phyloP scores from a whole-genome alignment of 2,888 invertebrate genomes.

The Epinotia bilunana region DNA sequence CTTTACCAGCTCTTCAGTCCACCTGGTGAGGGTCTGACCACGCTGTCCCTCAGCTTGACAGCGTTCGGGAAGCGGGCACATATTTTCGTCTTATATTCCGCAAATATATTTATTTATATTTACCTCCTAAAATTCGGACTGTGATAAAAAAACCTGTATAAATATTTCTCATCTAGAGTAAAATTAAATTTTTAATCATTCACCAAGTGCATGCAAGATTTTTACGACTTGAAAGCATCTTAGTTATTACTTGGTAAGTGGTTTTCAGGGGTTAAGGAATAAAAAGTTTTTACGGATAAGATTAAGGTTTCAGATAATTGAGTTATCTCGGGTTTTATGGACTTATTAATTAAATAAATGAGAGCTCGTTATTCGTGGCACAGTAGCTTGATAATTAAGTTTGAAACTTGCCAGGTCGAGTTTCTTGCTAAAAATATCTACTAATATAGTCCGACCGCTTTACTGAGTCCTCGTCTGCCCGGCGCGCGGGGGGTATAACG shows the following conservation, averaged over 20 bases:
- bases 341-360: slow-evolving; percentile 24
- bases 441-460: neutral
- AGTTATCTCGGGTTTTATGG: slow-evolving; percentile 25
- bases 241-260: slow-evolving; percentile 28
- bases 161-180: neutral
- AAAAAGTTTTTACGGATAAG: slow-evolving; percentile 24
- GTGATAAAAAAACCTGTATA: neutral
- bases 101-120: too few species aligned
- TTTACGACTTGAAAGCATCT: slow-evolving; percentile 24
- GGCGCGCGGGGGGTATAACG: too few species aligned
- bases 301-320: slow-evolving; percentile 23
- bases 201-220: slow-evolving; percentile 4
- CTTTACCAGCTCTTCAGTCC: too few species aligned
- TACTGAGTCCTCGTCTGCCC: too few species aligned
- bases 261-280: slow-evolving; percentile 18
- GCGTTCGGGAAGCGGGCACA: too few species aligned
- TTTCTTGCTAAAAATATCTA: too few species aligned
- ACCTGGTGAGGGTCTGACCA: too few species aligned
- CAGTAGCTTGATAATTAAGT: neutral
- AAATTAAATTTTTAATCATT: neutral
- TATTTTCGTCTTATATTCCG: too few species aligned
- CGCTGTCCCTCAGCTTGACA: too few species aligned
- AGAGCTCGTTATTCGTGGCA: neutral
- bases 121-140: neutral
- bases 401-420: neutral